phyloP scores from a whole-genome alignment of 2,888 invertebrate genomes.

The Tuberolachnus salignus region DNA sequence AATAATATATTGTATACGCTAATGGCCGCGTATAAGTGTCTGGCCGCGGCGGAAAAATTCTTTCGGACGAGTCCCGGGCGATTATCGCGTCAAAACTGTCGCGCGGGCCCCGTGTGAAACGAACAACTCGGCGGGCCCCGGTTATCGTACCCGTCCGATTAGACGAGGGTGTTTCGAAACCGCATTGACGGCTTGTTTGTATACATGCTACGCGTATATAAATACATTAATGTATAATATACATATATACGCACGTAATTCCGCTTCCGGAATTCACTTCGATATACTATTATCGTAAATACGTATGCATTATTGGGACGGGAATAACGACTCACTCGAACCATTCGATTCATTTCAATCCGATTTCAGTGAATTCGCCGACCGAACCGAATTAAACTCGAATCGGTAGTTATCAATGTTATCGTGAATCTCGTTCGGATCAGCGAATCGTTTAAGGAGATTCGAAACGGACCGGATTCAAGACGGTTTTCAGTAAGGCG shows the following conservation, averaged over 20 bases:
- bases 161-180: conserved; percentile 32
- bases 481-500: too few relatives aligned
- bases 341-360: too few relatives aligned
- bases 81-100: conserved; percentile 30
- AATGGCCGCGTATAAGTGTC: conserved; percentile 23
- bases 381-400: too few relatives aligned
- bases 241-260: not conserved
- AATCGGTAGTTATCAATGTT: too few relatives aligned
- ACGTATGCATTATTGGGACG: not conserved
- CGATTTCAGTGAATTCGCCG: too few relatives aligned
- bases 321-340: not conserved
- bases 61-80: not conserved
- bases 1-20: not conserved
- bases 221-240: too few relatives aligned
- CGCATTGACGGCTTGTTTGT: conserved; percentile 23
- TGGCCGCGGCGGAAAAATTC: not conserved
- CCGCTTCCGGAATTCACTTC: conserved; percentile 24
- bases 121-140: conserved; percentile 8
- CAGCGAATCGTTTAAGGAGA: too few relatives aligned
- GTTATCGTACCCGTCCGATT: conserved; percentile 28
- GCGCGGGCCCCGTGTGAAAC: conserved; percentile 12
- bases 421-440: too few relatives aligned
- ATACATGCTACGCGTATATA: not conserved
- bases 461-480: too few relatives aligned
- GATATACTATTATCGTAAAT: not conserved